These are phyloP conservation scores for Penaeus monodon DNA, from an alignment of 2,888 invertebrate genomes.

Conservation along the genomic window DNA sequence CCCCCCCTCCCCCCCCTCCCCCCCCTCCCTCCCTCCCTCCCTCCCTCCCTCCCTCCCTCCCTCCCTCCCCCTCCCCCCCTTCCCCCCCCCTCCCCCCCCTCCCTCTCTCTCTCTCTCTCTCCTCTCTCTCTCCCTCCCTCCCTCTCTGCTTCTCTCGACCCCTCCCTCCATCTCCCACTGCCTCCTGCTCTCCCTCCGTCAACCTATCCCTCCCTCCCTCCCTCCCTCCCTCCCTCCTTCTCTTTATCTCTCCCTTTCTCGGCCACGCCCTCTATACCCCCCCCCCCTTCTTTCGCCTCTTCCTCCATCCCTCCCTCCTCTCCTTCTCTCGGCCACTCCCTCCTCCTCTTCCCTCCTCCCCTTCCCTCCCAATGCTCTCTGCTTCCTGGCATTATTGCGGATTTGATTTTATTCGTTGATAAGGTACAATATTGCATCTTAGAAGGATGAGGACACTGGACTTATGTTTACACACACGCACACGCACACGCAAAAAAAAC, in stretches of 20 bases:
- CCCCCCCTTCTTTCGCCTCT: not conserved
- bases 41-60: slow-evolving; percentile 4
- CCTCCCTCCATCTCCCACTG: not conserved
- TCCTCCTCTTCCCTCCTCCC: not conserved
- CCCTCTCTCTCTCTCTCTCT: not conserved
- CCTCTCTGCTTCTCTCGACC: not conserved
- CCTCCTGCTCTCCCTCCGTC: not conserved
- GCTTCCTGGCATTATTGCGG: too few relatives aligned
- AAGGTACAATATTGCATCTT: too few relatives aligned
- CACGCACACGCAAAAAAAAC: too few relatives aligned
- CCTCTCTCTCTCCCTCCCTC: not conserved
- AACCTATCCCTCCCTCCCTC: not conserved
- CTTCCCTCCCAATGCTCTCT: not conserved
- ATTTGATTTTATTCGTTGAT: too few relatives aligned
- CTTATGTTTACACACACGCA: too few relatives aligned
- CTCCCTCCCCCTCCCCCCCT: not conserved
- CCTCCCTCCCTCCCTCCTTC: slow-evolving; percentile 9
- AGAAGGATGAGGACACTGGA: too few relatives aligned
- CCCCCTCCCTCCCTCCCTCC: slow-evolving; percentile 6
- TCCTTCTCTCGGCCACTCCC: not conserved
- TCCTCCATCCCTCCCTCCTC: too few relatives aligned
- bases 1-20: not conserved
- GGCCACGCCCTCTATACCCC: not conserved
- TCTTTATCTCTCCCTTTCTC: not conserved
- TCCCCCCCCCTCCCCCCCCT: too few relatives aligned